Base-by-base conservation (phyloP, 2,888 invertebrate genomes). In the Xestia ashworthii region DNA sequence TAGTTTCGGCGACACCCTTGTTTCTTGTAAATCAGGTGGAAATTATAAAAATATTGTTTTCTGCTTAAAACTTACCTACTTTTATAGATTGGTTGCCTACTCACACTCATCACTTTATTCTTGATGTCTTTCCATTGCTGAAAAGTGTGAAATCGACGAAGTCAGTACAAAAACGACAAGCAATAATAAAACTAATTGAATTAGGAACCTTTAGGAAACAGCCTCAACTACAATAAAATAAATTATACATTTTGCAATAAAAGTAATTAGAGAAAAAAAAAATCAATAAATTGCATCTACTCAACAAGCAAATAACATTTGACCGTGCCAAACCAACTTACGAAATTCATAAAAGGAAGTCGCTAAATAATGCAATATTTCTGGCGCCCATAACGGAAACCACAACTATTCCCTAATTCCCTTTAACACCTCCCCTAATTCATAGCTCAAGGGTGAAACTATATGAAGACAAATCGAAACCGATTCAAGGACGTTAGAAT, bases 401-500 rank as follows among this genome's bases (percentile, higher is more conserved):
- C 9, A 12, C 44, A 2, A 44, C 44, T 44, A 16, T 65, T 65
- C 8, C 44, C 9, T 44, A n/a, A 65, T 44, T 65, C 44, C 46
- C 25, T 25, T 44, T 16, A 16, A 0, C 32, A 38, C 38, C 22
- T 68, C n/a, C 16, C 19, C 32, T 55, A 70, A 74, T 46, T 48
- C 58, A 55, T 68, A 64, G n/a, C 41, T 25, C 25, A 32, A 50
- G n/a, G 60, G 12, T 8, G 22, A 73, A 58, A 58, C 48, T 73
- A 62, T 70, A 74, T 62, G 48, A 80, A 81, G 69, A 84, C 58
- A 75, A 53, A 81, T 82, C 62, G 64, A 68, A 82, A 71, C 8
- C 68, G 6, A 70, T 71, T 82, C 55, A 70, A 50, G 50, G 38
- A 46, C 25, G 50, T 60, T 84, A 55, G 65, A 48, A 70, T 69